A percentile compares a stretch with the other conserved stretches of the same genome.
Evolutionary conservation across 1,140 invertebrate genomes (phyloP).

Genomic region (Ladona fulva): DNA sequence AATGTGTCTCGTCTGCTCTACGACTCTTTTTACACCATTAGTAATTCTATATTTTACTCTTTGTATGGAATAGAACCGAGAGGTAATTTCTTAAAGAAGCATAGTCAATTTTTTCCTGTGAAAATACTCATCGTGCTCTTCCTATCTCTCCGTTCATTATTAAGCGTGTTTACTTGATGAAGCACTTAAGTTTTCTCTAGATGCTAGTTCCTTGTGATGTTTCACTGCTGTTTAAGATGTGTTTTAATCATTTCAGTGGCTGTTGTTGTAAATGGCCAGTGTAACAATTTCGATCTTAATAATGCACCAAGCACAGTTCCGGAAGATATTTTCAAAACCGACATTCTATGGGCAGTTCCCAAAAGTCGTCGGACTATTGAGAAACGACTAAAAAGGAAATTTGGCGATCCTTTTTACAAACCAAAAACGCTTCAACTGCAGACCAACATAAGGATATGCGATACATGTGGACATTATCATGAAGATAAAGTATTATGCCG

Average conservation of each 20-base stretch:
- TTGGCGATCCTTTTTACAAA: slow-evolving; percentile 49
- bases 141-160: no score
- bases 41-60: not conserved
- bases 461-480: slow-evolving; percentile 71
- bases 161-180: no score
- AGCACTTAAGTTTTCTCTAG: no score
- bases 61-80: not conserved
- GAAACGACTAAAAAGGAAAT: slow-evolving; percentile 59
- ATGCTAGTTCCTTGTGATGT: no score
- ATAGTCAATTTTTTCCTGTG: no score
- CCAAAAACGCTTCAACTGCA: slow-evolving; percentile 61
- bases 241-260: no score
- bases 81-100: not conserved
- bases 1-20: not conserved
- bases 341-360: slow-evolving; percentile 73
- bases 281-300: no score
- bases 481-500: slow-evolving; percentile 67
- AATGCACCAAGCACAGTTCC: not conserved
- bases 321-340: slow-evolving; percentile 27
- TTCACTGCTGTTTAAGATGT: no score
- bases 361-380: slow-evolving; percentile 65
- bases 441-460: slow-evolving; percentile 62
- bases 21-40: not conserved
- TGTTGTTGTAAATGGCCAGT: no score
- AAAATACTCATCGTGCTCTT: no score